phyloP scores from a whole-genome alignment of 2,797 vertebrate genomes.

The Helostoma temminkii region DNA sequence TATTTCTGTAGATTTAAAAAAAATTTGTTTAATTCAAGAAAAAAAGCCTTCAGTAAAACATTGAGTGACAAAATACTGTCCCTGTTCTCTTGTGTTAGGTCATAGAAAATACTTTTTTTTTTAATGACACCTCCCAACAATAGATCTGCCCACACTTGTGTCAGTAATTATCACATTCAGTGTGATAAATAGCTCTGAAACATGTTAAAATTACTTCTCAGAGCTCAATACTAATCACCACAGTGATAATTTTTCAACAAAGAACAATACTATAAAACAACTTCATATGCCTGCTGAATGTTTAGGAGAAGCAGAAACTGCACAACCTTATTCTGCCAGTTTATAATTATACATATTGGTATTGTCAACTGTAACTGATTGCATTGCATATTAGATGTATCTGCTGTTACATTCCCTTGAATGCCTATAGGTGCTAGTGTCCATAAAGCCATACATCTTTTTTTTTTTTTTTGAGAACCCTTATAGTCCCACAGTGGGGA shows the following conservation, averaged over 20 bases:
- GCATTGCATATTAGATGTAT: too few species aligned
- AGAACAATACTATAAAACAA: slow-evolving; percentile 1
- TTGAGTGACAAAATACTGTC: background rate
- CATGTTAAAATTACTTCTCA: slow-evolving; percentile 32
- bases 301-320: background rate
- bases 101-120: background rate
- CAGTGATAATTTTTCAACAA: slow-evolving; percentile 11
- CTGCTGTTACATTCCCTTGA: too few species aligned
- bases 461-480: too few species aligned
- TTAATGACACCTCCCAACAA: background rate
- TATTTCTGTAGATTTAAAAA: too few species aligned
- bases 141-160: slow-evolving; percentile 7
- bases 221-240: slow-evolving; percentile 37
- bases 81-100: background rate
- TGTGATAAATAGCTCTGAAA: background rate
- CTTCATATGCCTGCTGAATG: slow-evolving; percentile 35
- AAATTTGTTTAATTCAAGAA: too few species aligned
- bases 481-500: too few species aligned
- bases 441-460: background rate
- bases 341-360: too few species aligned
- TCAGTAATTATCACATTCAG: slow-evolving; percentile 37
- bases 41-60: background rate
- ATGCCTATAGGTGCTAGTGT: too few species aligned
- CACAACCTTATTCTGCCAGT: too few species aligned
- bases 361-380: too few species aligned